Conservation (phyloP, 2,797 vertebrate genomes). For the Synaphobranchus kaupii region DNA sequence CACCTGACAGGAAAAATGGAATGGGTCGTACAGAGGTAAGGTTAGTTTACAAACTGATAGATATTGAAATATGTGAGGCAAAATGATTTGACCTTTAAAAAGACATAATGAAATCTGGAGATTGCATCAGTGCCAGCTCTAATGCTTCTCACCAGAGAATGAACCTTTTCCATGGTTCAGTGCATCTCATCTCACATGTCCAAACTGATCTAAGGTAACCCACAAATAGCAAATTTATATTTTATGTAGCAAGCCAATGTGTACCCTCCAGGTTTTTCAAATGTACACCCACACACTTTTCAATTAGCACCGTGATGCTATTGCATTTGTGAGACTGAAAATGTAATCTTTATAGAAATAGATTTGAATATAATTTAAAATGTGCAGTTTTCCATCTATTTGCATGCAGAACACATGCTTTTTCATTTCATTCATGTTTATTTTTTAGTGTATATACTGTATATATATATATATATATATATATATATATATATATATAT, state of each 20-base stretch:
- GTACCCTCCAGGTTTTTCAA: conserved; percentile 8
- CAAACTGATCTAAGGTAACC: not conserved
- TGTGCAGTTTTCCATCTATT: not conserved
- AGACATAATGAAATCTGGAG: conserved; percentile 3
- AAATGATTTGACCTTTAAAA: conserved; percentile 25
- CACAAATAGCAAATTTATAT: conserved; percentile 6
- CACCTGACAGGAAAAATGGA: not conserved
- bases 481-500: too few species aligned
- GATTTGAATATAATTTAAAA: not conserved
- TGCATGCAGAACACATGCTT: not conserved
- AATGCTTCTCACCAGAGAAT: conserved; percentile 14
- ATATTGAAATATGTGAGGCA: conserved; percentile 20
- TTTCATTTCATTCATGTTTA: not conserved
- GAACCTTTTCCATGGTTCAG: conserved; percentile 21
- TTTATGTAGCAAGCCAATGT: conserved; percentile 21
- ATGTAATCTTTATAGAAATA: not conserved
- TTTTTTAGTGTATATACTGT: too few species aligned
- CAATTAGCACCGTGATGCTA: not conserved
- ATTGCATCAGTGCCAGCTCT: conserved; percentile 20
- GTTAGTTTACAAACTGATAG: conserved; percentile 5
- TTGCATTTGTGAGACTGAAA: not conserved
- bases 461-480: too few species aligned
- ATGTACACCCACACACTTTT: not conserved
- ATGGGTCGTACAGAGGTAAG: not conserved
- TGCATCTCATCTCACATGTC: conserved; percentile 4